Evolutionary conservation across 2,888 invertebrate genomes (phyloP).

Genomic region (Heteromurus nitidus): DNA sequence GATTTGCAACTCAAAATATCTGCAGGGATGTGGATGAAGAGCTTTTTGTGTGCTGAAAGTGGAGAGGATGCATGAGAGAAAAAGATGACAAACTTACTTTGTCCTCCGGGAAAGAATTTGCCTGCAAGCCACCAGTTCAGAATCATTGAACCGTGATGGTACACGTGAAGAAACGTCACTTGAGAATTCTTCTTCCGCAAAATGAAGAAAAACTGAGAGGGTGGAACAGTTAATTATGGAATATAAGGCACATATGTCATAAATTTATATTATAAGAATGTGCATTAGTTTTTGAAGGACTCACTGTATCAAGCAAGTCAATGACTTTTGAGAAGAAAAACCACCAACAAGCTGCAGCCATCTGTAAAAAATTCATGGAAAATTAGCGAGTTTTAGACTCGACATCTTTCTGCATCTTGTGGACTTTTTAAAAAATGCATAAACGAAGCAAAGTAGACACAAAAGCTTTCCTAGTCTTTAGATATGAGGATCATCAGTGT

Average conservation of each 20-base stretch:
- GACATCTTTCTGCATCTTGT: too few species aligned
- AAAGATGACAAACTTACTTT: slow-evolving; percentile 73
- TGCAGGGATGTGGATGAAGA: too few species aligned
- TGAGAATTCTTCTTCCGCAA: slow-evolving; percentile 90
- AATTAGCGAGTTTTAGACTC: too few species aligned
- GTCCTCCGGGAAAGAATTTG: slow-evolving; percentile 76
- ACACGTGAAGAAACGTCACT: slow-evolving; percentile 88
- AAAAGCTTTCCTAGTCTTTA: too few species aligned
- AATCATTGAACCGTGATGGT: slow-evolving; percentile 83
- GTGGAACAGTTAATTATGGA: slow-evolving; percentile 73
- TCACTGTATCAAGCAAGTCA: slow-evolving; percentile 80
- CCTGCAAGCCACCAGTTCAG: slow-evolving; percentile 77
- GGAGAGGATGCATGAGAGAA: neutral
- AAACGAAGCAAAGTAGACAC: too few species aligned
- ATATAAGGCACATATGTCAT: neutral
- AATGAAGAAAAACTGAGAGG: slow-evolving; percentile 82
- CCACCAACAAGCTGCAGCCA: slow-evolving; percentile 79
- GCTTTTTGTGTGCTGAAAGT: too few species aligned
- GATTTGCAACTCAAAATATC: too few species aligned
- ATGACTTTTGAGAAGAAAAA: slow-evolving; percentile 80
- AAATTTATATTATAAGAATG: neutral
- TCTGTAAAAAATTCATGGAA: too few species aligned
- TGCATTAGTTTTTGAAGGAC: neutral
- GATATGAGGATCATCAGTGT: too few species aligned
- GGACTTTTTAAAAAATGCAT: too few species aligned